These are phyloP conservation scores for Irena cyanogastra DNA, from an alignment of 2,113 vertebrate genomes.

Conservation along the genomic window DNA sequence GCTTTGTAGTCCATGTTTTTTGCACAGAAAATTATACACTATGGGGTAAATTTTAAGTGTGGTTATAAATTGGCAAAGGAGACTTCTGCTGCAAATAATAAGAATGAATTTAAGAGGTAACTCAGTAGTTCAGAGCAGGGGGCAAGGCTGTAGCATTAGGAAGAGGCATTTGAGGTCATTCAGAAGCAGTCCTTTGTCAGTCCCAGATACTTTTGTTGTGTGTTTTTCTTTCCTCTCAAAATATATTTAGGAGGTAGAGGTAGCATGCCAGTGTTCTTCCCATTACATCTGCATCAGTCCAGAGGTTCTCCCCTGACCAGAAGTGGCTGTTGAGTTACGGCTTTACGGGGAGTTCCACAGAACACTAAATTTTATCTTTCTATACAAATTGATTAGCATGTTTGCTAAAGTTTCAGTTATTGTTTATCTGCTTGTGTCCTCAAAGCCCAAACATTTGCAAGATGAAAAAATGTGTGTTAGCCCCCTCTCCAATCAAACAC, in stretches of 20 bases:
- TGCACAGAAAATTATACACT: conserved; percentile 50
- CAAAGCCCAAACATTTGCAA: background rate
- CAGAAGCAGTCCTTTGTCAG: background rate
- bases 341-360: background rate
- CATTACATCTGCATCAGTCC: background rate
- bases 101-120: conserved; percentile 27
- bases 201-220: background rate
- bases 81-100: conserved; percentile 29
- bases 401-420: background rate
- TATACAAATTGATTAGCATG: background rate
- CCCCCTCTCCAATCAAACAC: background rate
- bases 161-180: conserved; percentile 33
- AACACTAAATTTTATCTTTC: background rate
- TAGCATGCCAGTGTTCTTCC: background rate
- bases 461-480: background rate
- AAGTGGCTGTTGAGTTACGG: background rate
- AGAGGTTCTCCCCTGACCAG: background rate
- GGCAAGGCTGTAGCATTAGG: conserved; percentile 9
- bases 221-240: background rate
- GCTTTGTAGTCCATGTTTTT: conserved; percentile 58
- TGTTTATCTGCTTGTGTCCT: background rate
- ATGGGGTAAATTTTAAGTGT: conserved; percentile 53
- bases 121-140: background rate
- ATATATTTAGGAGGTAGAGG: background rate
- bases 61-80: conserved; percentile 36